A percentile compares a stretch with the other conserved stretches of the same genome.
phyloP scores from a whole-genome alignment of 2,797 vertebrate species.

The Paratrypauchen microcephalus region DNA sequence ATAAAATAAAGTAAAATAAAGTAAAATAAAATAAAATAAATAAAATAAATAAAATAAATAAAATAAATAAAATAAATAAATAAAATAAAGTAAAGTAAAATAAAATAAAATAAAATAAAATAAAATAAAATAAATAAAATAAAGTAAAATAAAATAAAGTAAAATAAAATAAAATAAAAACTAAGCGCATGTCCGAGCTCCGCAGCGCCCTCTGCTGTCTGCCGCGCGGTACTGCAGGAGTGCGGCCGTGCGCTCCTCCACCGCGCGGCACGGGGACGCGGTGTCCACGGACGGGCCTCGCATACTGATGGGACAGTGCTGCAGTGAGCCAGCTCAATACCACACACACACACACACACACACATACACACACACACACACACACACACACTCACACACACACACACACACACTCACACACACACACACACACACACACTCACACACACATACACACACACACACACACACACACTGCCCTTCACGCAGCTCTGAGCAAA shows the following conservation, averaged over 20 bases:
- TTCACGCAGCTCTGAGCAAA: conserved; percentile 5
- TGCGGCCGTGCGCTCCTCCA: background rate
- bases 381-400: conserved; percentile 9
- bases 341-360: conserved; percentile 9
- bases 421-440: conserved; percentile 5
- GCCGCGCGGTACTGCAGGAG: background rate
- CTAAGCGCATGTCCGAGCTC: background rate
- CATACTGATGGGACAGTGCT: conserved; percentile 79
- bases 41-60: too few relatives aligned
- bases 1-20: too few relatives aligned
- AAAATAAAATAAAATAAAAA: too few relatives aligned
- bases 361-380: conserved; percentile 9
- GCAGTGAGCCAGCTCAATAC: conserved; percentile 49
- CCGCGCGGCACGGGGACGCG: conserved; percentile 49
- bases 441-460: conserved; percentile 9
- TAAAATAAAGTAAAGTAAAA: too few relatives aligned
- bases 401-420: conserved; percentile 9
- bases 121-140: too few relatives aligned
- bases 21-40: too few relatives aligned
- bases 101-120: too few relatives aligned
- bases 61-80: too few relatives aligned
- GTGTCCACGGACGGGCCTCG: conserved; percentile 71
- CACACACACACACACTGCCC: conserved; percentile 19
- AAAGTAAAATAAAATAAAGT: too few relatives aligned
- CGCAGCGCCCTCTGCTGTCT: background rate